Percentiles rank a stretch among this genome's conserved stretches.
Evolutionary conservation across 2,888 invertebrate genomes (phyloP).

Genomic region (Nezara viridula): DNA sequence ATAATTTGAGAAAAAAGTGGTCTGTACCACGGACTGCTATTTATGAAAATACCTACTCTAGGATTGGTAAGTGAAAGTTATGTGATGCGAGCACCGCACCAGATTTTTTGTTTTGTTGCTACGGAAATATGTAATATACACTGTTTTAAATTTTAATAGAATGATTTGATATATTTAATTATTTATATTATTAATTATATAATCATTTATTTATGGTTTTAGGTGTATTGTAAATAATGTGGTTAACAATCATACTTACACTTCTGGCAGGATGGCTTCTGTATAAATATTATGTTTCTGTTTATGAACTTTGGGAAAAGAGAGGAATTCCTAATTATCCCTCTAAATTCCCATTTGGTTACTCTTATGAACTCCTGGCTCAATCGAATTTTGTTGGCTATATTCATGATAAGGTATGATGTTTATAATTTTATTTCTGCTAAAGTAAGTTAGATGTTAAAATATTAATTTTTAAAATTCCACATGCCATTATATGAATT

Average conservation of each 20-base stretch:
- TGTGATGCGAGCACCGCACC: too few relatives aligned
- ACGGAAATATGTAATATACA: too few relatives aligned
- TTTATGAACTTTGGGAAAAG: constrained; percentile 26
- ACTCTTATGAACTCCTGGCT: background rate
- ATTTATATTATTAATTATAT: background rate
- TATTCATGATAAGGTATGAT: constrained; percentile 14
- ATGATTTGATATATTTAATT: too few relatives aligned
- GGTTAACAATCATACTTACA: background rate
- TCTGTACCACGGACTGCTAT: too few relatives aligned
- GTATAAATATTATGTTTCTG: background rate
- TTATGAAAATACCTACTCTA: too few relatives aligned
- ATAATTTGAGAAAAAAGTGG: too few relatives aligned
- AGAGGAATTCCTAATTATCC: constrained; percentile 14
- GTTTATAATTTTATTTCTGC: background rate
- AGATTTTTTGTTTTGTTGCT: too few relatives aligned
- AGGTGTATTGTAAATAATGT: background rate
- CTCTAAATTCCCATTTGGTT: background rate
- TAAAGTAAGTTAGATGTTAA: background rate
- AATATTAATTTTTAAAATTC: background rate
- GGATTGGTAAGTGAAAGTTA: too few relatives aligned
- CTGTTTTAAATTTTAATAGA: too few relatives aligned
- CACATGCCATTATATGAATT: background rate
- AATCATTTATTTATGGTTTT: background rate
- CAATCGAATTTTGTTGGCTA: background rate
- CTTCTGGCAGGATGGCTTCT: background rate